phyloP scores from a whole-genome alignment of 2,113 vertebrate species.

The Procavia capensis region DNA sequence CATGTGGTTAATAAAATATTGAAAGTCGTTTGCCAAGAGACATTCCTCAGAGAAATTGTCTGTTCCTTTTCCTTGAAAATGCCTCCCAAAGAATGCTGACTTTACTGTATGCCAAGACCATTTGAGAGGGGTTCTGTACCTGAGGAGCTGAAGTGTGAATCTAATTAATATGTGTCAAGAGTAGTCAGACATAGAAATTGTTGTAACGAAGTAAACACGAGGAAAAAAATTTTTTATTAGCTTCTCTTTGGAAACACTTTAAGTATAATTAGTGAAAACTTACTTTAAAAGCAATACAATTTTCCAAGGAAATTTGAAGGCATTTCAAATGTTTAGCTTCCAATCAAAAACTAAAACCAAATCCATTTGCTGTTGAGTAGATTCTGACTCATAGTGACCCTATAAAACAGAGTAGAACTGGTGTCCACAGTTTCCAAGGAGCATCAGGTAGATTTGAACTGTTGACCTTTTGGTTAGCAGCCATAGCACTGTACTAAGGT shows the following conservation, averaged over 20 bases:
- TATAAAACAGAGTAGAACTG: too few species aligned
- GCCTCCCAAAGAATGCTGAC: neutral
- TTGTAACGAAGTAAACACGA: neutral
- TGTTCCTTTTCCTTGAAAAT: conserved; percentile 43
- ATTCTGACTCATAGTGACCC: too few species aligned
- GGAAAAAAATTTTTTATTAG: neutral
- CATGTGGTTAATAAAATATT: conserved; percentile 17
- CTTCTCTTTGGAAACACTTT: conserved; percentile 18
- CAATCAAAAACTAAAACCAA: too few species aligned
- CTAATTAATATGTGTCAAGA: neutral
- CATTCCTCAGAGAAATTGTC: conserved; percentile 4
- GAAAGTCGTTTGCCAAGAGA: conserved; percentile 1
- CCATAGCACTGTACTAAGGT: too few species aligned
- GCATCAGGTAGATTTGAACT: too few species aligned
- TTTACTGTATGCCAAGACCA: neutral
- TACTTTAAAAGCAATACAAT: neutral
- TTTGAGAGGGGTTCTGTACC: neutral
- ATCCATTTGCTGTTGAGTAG: too few species aligned
- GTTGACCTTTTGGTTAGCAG: too few species aligned
- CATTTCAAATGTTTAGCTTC: neutral
- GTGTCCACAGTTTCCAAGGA: too few species aligned
- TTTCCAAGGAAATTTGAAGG: neutral
- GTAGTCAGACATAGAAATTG: neutral
- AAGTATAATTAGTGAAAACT: neutral
- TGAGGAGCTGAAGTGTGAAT: neutral